Base-by-base conservation (phyloP, 2,888 invertebrate species). In the Hyposoter dolosus region DNA sequence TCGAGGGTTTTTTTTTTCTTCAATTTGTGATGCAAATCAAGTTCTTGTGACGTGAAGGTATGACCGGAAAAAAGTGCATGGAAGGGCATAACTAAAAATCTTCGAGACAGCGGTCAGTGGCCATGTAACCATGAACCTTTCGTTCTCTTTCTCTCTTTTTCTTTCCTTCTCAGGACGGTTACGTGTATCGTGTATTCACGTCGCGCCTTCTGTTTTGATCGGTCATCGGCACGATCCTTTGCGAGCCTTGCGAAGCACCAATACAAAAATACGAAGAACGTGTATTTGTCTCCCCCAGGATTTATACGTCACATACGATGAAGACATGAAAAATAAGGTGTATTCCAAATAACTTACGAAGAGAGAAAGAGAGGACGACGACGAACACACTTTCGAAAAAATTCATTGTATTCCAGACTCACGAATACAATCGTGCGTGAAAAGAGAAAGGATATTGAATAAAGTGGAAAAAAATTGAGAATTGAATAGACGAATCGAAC, bases 181-280 rank as follows among this genome's bases (percentile, higher is more conserved):
- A 88, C 89, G 92, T 91, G 90, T 92, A 93, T 93, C 93, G 88
- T 87, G 92, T 92, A 93, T 93, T 93, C 93, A 92, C 90, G 90
- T 89, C 91, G 90, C 92, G 89, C 91, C 90, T 90, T 90, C 90
- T 90, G 91, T 90, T 93, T 92, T 92, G 93, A 93, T 93, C 92
- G 93, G 93, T 93, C 93, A 93, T 93, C 93, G 93, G 92, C 92
- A 92, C 92, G 93, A 93, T 91, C 92, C 92, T 91, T 66, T 32
- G 53, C 79, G 83, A 87, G 40, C 15, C 78, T 43, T 28, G 19
- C 43, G n/a, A 87, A 82, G 56, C 23, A 28, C 28, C 28, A 4
- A 60, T 3, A 60, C 56, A 28, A 60, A 60, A 60, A 74, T 40
- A 60, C 40, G 23, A 23, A 43, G 23, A 60, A 60, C 5, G 17